phyloP scores from a whole-genome alignment of 2,797 vertebrate genomes.

The Petrocephalus schoutedeni region DNA sequence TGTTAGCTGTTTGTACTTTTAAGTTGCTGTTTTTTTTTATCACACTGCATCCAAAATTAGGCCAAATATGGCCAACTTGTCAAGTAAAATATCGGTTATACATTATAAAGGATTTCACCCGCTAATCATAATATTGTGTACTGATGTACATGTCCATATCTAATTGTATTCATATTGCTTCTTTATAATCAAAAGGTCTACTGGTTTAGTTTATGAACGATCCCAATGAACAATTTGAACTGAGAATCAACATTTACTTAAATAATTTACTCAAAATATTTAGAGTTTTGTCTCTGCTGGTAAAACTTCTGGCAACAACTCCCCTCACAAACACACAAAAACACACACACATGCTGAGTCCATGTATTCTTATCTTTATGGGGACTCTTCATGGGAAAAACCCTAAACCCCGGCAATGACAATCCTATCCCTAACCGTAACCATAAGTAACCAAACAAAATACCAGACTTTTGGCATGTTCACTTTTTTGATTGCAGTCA shows the following conservation, averaged over 20 bases:
- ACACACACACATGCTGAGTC: neutral
- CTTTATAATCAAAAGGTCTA: neutral
- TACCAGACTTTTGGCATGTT: neutral
- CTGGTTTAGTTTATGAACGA: neutral
- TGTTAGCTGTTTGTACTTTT: neutral
- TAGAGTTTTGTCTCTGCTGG: neutral
- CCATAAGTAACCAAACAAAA: neutral
- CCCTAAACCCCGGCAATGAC: neutral
- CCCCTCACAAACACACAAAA: neutral
- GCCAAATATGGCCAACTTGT: neutral
- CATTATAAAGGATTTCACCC: neutral
- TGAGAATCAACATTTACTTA: neutral
- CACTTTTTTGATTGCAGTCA: neutral
- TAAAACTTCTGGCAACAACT: neutral
- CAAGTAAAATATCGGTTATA: neutral
- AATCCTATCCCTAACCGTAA: neutral
- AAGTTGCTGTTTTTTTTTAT: neutral
- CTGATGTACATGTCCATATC: neutral
- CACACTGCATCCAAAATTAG: neutral
- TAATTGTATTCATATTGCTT: neutral
- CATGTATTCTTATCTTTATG: neutral
- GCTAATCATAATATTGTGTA: neutral
- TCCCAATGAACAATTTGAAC: neutral
- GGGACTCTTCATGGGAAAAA: neutral
- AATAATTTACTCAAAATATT: neutral